Evolutionary conservation across 2,797 vertebrate species (phyloP).

Genomic region (Artibeus jamaicensis): DNA sequence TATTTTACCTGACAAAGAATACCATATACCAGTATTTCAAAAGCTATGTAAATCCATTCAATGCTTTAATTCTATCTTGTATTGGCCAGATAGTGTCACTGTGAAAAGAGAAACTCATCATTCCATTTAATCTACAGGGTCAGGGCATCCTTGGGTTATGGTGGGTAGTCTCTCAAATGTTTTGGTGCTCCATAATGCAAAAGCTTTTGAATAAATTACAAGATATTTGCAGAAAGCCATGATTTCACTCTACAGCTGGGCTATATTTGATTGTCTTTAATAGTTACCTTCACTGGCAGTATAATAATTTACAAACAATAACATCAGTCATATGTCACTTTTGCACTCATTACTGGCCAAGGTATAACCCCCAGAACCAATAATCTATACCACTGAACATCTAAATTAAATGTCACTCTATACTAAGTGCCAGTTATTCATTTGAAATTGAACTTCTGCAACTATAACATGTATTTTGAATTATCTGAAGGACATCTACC

Average conservation of each 20-base stretch:
- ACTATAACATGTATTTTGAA: conserved; percentile 65
- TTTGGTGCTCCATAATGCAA: conserved; percentile 38
- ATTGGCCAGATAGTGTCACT: conserved; percentile 74
- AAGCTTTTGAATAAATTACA: conserved; percentile 78
- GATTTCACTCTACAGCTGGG: conserved; percentile 56
- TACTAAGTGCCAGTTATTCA: conserved; percentile 61
- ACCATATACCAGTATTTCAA: conserved; percentile 59
- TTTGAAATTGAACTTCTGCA: conserved; percentile 68
- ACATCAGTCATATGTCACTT: conserved; percentile 72
- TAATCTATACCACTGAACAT: conserved; percentile 65
- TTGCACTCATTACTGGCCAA: conserved; percentile 69
- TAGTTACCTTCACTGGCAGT: conserved; percentile 72
- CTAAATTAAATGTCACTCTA: conserved; percentile 69
- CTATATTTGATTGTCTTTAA: conserved; percentile 73
- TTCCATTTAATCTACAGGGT: conserved; percentile 81
- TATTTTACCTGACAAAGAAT: conserved; percentile 73
- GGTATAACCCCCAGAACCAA: conserved; percentile 68
- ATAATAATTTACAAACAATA: conserved; percentile 77
- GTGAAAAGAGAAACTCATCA: conserved; percentile 79
- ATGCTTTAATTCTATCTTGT: conserved; percentile 73
- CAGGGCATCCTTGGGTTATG: conserved; percentile 76
- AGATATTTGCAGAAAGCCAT: conserved; percentile 62
- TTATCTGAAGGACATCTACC: conserved; percentile 73
- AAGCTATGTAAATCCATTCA: conserved; percentile 74
- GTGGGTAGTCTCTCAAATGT: conserved; percentile 75